Percentiles rank a stretch among this genome's conserved stretches.
These are phyloP conservation scores for Stichodactyla mertensii DNA, from an alignment of 64 coral and sea anemone genomes.

Conservation along the genomic window DNA sequence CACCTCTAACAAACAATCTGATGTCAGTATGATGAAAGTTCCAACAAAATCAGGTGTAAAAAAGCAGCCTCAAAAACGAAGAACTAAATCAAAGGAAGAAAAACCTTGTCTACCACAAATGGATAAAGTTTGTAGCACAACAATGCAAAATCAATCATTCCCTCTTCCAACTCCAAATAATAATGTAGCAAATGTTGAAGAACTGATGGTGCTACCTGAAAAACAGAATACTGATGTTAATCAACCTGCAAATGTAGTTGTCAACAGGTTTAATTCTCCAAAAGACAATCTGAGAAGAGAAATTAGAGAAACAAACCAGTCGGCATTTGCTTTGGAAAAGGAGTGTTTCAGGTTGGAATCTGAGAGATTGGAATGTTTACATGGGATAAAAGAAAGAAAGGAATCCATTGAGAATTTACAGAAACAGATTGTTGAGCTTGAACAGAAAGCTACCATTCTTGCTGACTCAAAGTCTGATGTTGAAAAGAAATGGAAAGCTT, in stretches of 20 bases:
- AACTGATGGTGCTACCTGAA: neutral
- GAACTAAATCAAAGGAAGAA: neutral
- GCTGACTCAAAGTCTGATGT: constrained; percentile 1
- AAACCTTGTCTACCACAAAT: neutral
- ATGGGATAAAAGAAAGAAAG: neutral
- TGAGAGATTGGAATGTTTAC: neutral
- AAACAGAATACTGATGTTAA: neutral
- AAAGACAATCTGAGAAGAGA: neutral
- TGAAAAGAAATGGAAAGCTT: neutral
- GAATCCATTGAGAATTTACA: neutral
- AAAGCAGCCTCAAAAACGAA: neutral
- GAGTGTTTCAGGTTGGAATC: constrained; percentile 11
- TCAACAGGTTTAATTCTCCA: neutral
- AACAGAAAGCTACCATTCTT: neutral
- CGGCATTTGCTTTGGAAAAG: constrained; percentile 3
- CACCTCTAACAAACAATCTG: neutral
- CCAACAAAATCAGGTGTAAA: neutral
- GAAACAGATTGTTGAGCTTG: neutral
- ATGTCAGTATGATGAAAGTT: neutral
- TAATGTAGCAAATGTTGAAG: neutral
- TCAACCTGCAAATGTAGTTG: too few relatives aligned
- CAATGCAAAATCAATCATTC: neutral
- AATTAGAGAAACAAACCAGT: neutral
- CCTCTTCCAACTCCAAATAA: neutral
- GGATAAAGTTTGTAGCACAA: neutral